phyloP scores from a whole-genome alignment of 2,888 invertebrate genomes.

The Ophraella communa region DNA sequence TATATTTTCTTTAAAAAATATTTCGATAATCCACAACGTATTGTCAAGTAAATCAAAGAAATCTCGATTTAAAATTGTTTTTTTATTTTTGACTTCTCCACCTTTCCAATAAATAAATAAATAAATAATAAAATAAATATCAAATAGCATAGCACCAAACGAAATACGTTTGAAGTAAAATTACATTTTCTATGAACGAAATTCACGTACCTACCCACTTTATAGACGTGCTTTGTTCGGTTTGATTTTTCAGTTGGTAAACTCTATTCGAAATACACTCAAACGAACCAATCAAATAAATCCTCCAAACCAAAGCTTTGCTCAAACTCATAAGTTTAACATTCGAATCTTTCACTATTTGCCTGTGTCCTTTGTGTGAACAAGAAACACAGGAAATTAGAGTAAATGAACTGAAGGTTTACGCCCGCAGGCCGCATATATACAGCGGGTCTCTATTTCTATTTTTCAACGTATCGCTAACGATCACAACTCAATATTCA shows the following conservation, averaged over 20 bases:
- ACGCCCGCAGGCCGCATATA: neutral
- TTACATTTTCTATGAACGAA: neutral
- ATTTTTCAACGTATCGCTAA: no score
- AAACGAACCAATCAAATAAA: conserved; percentile 1
- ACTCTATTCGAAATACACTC: neutral
- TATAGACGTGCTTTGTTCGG: neutral
- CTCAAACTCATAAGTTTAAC: neutral
- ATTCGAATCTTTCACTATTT: neutral
- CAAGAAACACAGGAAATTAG: neutral
- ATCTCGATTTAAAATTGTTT: neutral
- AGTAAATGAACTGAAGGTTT: neutral
- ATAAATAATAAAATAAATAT: neutral
- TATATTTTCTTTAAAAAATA: no score
- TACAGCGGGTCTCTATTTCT: neutral
- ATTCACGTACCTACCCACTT: neutral
- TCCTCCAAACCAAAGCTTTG: neutral
- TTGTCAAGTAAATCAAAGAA: neutral
- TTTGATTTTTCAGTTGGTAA: neutral
- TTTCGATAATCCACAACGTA: no score
- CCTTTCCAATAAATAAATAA: no score
- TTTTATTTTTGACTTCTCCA: no score
- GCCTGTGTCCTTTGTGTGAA: neutral
- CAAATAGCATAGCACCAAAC: neutral
- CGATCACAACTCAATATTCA: no score
- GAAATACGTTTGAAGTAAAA: neutral